Evolutionary conservation across 2,888 invertebrate genomes (phyloP).

Genomic region (Thymelicus acteon): DNA sequence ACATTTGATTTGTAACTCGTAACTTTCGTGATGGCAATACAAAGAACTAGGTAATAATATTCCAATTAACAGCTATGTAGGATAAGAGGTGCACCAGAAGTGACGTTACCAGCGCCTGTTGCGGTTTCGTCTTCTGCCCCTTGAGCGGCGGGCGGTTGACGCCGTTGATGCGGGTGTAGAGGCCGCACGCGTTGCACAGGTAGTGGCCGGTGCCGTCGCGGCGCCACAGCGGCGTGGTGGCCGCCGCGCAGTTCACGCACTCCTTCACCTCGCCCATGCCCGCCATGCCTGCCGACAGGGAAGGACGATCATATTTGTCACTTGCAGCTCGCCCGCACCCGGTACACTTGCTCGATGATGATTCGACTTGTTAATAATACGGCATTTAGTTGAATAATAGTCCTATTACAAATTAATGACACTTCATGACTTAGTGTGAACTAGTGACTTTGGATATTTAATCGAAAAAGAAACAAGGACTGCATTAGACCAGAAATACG

Average conservation of each 20-base stretch:
- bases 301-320: neutral
- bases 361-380: too few relatives aligned
- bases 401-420: too few relatives aligned
- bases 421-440: neutral
- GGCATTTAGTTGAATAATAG: too few relatives aligned
- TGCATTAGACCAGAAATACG: too few relatives aligned
- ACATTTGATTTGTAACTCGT: too few relatives aligned
- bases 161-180: slow-evolving; percentile 90
- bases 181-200: slow-evolving; percentile 99
- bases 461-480: too few relatives aligned
- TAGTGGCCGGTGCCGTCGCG: slow-evolving; percentile 99
- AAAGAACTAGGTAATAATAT: too few relatives aligned
- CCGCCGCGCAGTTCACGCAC: slow-evolving; percentile 98
- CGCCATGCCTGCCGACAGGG: slow-evolving; percentile 60
- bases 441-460: too few relatives aligned
- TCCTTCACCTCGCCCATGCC: slow-evolving; percentile 88
- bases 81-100: neutral
- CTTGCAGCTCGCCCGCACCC: too few relatives aligned
- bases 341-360: too few relatives aligned
- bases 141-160: slow-evolving; percentile 90
- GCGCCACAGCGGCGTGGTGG: slow-evolving; percentile 97
- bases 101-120: slow-evolving; percentile 77
- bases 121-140: slow-evolving; percentile 87
- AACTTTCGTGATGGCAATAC: too few relatives aligned
- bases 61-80: too few relatives aligned